Percentiles rank a stretch among this genome's conserved stretches.
These are phyloP conservation scores for Leuciscus waleckii DNA, from an alignment of 2,797 vertebrate genomes.

Conservation along the genomic window DNA sequence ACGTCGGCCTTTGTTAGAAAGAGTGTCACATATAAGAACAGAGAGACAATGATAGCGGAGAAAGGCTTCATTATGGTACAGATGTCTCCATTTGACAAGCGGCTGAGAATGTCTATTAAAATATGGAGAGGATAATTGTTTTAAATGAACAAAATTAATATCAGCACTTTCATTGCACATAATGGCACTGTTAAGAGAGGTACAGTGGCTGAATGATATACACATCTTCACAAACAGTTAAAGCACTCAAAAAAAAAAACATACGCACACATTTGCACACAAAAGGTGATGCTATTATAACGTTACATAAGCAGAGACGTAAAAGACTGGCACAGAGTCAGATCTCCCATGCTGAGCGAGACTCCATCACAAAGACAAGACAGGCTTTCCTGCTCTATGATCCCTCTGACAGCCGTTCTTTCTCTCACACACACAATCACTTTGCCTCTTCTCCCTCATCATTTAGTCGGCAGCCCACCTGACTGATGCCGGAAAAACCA, in stretches of 20 bases:
- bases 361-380: constrained; percentile 48
- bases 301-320: constrained; percentile 44
- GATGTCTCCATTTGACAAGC: constrained; percentile 49
- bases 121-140: constrained; percentile 54
- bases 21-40: constrained; percentile 27
- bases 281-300: constrained; percentile 28
- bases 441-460: constrained; percentile 76
- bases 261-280: constrained; percentile 24
- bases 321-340: constrained; percentile 19
- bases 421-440: constrained; percentile 35
- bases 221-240: constrained; percentile 43
- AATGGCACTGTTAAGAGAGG: constrained; percentile 50
- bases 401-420: constrained; percentile 26
- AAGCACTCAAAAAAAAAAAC: constrained; percentile 30
- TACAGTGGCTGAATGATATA: constrained; percentile 36
- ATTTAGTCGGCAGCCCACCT: constrained; percentile 74
- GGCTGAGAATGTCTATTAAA: constrained; percentile 47
- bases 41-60: constrained; percentile 9
- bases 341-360: constrained; percentile 37
- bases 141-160: constrained; percentile 55
- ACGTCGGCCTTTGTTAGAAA: constrained; percentile 21
- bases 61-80: constrained; percentile 43
- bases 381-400: constrained; percentile 32
- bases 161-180: constrained; percentile 36
- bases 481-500: constrained; percentile 84